Evolutionary conservation across 2,888 invertebrate species (phyloP).

Genomic region (Lasioglossum leucozonium): DNA sequence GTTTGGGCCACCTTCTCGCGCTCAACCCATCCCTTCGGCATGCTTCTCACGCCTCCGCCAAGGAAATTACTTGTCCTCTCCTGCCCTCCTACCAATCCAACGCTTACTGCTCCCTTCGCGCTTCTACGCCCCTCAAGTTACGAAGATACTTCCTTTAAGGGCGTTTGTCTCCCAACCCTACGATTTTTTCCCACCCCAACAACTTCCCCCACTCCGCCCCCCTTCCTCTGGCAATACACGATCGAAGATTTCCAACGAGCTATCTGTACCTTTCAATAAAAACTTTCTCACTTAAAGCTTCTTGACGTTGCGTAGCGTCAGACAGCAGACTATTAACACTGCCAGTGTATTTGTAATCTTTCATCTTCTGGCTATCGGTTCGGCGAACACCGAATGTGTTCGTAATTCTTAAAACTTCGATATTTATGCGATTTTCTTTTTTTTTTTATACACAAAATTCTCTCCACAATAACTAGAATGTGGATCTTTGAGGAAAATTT

Average conservation of each 20-base stretch:
- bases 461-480: not conserved
- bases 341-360: not conserved
- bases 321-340: not conserved
- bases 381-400: not conserved
- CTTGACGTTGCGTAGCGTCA: not conserved
- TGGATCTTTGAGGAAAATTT: not conserved
- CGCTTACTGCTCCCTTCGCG: constrained; percentile 31
- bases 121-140: constrained; percentile 10
- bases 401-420: not conserved
- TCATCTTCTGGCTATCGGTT: not conserved
- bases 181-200: constrained; percentile 11
- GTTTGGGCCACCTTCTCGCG: constrained; percentile 78
- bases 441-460: not conserved
- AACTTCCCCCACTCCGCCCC: no score
- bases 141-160: constrained; percentile 60
- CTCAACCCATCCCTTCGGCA: constrained; percentile 76
- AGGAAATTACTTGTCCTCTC: constrained; percentile 84
- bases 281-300: constrained; percentile 1
- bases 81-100: constrained; percentile 57
- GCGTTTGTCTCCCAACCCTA: constrained; percentile 62
- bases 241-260: constrained; percentile 32
- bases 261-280: not conserved
- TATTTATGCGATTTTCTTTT: not conserved
- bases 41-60: constrained; percentile 83
- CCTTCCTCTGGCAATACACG: constrained; percentile 21